These are phyloP conservation scores for Leucoma salicis DNA, from an alignment of 2,888 invertebrate genomes.

Conservation along the genomic window DNA sequence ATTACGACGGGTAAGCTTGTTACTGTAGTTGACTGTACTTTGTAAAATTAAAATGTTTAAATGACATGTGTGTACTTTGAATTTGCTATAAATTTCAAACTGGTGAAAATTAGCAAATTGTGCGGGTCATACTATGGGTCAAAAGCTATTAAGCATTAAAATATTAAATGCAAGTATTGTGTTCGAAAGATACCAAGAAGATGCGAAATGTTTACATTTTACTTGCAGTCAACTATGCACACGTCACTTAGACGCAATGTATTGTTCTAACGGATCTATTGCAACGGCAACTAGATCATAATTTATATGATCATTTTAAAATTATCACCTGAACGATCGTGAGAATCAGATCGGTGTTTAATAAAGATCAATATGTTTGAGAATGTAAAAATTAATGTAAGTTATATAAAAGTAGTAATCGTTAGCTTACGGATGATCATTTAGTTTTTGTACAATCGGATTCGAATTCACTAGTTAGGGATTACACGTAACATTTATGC, in stretches of 20 bases:
- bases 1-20: no score
- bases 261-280: not conserved
- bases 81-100: no score
- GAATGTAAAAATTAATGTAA: constrained; percentile 71
- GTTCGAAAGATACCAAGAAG: no score
- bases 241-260: not conserved
- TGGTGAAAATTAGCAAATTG: no score
- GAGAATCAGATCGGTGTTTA: no score
- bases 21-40: no score
- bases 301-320: not conserved
- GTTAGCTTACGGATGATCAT: constrained; percentile 61
- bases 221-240: not conserved
- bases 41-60: no score
- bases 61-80: no score
- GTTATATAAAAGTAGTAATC: constrained; percentile 60
- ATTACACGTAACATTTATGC: constrained; percentile 51
- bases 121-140: no score
- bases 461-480: constrained; percentile 66
- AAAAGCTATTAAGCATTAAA: no score
- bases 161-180: no score
- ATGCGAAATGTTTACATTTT: no score
- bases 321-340: not conserved
- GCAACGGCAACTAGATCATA: not conserved
- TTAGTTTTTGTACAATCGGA: constrained; percentile 74
- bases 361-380: constrained; percentile 33